Conservation (phyloP, 2,888 invertebrate genomes). For the Maniola hyperantus region DNA sequence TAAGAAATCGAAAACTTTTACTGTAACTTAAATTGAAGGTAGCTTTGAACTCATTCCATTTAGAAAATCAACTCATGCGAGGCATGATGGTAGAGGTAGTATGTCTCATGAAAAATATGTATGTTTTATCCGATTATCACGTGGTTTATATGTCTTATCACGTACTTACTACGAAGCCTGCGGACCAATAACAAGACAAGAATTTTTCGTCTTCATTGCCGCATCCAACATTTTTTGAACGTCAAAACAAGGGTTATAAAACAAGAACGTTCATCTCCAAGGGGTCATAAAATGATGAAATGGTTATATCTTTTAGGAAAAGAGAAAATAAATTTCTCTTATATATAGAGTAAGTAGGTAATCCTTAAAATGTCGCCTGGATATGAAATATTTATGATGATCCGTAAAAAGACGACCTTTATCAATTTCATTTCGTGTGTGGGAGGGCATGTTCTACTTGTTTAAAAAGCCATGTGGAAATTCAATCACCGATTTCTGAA, state of each 20-base stretch:
- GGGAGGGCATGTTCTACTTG: not conserved
- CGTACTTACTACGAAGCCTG: no score
- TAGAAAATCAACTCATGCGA: no score
- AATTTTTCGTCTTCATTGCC: not conserved
- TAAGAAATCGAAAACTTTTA: no score
- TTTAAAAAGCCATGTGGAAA: not conserved
- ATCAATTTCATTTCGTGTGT: constrained; percentile 3
- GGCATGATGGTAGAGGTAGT: no score
- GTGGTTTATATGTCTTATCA: no score
- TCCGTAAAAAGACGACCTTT: constrained; percentile 14
- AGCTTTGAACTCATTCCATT: no score
- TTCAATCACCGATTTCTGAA: not conserved
- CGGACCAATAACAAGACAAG: no score
- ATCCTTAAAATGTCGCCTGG: constrained; percentile 17
- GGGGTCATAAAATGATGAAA: constrained; percentile 15
- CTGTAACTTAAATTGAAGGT: no score
- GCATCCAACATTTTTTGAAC: not conserved
- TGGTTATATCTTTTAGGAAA: not conserved
- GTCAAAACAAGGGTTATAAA: constrained; percentile 2
- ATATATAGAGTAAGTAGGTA: constrained; percentile 2
- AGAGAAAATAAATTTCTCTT: constrained; percentile 18
- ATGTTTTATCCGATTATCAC: no score
- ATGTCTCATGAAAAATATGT: no score
- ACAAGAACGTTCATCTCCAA: not conserved
- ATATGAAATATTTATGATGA: constrained; percentile 21